Base-by-base conservation (phyloP, 2,797 vertebrate genomes). In the Cygnus olor region DNA sequence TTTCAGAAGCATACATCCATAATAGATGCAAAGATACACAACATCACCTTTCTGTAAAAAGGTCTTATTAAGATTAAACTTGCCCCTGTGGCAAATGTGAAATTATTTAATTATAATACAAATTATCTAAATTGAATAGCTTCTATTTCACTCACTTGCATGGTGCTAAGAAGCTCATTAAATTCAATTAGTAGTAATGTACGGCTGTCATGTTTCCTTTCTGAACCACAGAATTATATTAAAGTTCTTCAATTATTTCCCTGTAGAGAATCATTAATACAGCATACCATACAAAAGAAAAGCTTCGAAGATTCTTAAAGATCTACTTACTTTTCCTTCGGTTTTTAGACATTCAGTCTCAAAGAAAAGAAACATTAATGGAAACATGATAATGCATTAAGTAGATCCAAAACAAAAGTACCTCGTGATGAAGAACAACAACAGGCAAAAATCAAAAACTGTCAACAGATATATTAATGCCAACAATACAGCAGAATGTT, bases 31-130 rank as follows among this genome's bases (percentile, higher is more conserved):
- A 85, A 91, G 64, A 96, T 78, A 86, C 49, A 95, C 6, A 8
- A 15, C 56, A 94, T 93, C 86, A 96, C 76, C 88, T 89, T 94
- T 64, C 81, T 27, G 5, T 91, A 61, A 84, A 96, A 97, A 89
- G 87, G 60, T 90, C 93, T 94, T 91, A 93, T 94, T 97, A 97
- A 96, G 85, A 97, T 87, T 91, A 90, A 94, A 97, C 83, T 88
- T 96, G 76, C 85, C 88, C 92, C 89, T 42, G 40, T 77, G 40
- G 80, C 90, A 97, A 96, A 97, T 92, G 80, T 88, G 84, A 96
- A 98, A 96, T 97, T 44, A 97, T 97, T 97, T 97, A 96, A 97
- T 97, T 97, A 97, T 91, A 97, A 97, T 97, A 68, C 93, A 95
- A 97, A 95, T 88, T 40, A 97, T 95, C 87, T 97, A 97, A 97